phyloP scores from a whole-genome alignment of 37 sponge, comb jelly and placozoan genomes.

The Halisarca cf. caerulea region DNA sequence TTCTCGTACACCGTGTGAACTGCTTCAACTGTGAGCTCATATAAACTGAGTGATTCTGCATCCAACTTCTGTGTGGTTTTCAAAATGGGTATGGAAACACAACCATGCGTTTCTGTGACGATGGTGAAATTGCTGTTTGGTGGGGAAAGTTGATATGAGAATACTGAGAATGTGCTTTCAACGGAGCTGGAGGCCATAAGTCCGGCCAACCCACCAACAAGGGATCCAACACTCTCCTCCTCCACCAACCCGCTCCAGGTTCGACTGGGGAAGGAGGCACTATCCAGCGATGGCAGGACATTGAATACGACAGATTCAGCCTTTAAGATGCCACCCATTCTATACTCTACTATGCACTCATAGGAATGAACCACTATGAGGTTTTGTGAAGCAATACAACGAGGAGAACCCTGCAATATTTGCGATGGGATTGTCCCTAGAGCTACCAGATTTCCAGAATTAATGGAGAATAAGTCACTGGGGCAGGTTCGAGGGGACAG shows the following conservation, averaged over 20 bases:
- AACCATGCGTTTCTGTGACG: background rate
- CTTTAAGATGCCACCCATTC: background rate
- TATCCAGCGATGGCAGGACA: background rate
- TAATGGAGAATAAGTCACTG: background rate
- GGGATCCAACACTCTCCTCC: background rate
- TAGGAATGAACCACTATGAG: conserved; percentile 4
- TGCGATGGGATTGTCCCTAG: conserved; percentile 17
- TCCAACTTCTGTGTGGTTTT: background rate
- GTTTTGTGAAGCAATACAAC: background rate
- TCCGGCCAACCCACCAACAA: background rate
- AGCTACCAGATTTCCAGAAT: background rate
- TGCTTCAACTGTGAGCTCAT: background rate
- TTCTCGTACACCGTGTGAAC: background rate
- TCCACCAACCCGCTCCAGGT: background rate
- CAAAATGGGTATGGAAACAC: conserved; percentile 22
- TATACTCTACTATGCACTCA: background rate
- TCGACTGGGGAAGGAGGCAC: background rate
- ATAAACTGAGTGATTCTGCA: background rate
- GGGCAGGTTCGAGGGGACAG: background rate
- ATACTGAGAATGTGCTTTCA: background rate
- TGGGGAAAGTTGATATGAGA: background rate
- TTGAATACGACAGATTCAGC: background rate
- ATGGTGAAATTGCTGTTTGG: background rate
- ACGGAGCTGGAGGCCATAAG: background rate
- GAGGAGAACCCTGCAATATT: conserved; percentile 22